Evolutionary conservation across 2,113 vertebrate species (phyloP).

Genomic region (Myotis davidii): DNA sequence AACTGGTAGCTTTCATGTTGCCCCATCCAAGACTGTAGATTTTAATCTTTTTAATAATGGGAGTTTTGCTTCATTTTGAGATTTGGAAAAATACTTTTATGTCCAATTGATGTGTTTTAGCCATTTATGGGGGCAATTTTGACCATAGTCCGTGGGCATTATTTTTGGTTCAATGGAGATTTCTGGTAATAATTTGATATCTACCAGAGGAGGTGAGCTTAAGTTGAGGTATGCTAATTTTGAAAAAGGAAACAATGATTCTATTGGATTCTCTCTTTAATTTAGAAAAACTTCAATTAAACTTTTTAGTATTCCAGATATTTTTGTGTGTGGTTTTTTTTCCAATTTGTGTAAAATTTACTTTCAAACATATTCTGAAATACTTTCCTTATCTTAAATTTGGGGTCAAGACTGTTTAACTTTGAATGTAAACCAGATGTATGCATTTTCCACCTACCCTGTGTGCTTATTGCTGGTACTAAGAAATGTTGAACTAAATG

Average conservation of each 20-base stretch:
- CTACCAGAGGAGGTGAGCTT: not conserved
- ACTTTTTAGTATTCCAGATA: not conserved
- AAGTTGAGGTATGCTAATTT: slow-evolving; percentile 26
- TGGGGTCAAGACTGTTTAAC: not conserved
- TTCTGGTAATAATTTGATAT: slow-evolving; percentile 27
- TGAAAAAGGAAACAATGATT: slow-evolving; percentile 1
- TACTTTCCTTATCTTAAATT: not conserved
- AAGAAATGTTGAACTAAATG: not conserved
- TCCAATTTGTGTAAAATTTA: not conserved
- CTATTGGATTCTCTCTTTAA: not conserved
- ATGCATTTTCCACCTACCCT: not conserved
- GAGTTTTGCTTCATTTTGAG: not conserved
- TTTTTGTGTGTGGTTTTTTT: not conserved
- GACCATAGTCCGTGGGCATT: not conserved
- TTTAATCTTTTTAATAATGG: not conserved
- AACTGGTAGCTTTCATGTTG: not conserved
- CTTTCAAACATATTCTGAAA: not conserved
- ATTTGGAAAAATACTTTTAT: not conserved
- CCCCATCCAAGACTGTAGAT: not conserved
- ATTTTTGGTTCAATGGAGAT: not conserved
- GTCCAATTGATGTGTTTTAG: slow-evolving; percentile 18
- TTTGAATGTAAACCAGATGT: not conserved
- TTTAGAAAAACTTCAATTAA: slow-evolving; percentile 7
- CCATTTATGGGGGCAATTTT: slow-evolving; percentile 13
- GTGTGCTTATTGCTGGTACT: not conserved